A percentile compares a stretch with the other conserved stretches of the same genome.
These are phyloP conservation scores for Lysandra bellargus DNA, from an alignment of 2,888 invertebrate genomes.

Conservation along the genomic window DNA sequence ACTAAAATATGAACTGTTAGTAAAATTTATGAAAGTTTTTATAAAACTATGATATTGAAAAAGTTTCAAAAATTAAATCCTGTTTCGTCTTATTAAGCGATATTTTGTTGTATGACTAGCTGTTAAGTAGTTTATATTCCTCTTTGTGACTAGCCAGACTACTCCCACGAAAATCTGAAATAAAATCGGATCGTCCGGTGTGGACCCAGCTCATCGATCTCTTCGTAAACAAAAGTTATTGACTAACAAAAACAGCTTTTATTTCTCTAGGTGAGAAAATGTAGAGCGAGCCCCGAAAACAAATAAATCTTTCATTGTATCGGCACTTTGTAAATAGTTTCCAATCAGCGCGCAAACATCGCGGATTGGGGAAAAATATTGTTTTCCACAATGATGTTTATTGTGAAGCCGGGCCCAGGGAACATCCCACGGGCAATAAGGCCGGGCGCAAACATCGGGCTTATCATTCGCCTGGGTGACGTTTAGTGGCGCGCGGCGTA, in stretches of 20 bases:
- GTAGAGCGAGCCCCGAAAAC: not conserved
- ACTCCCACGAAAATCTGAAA: too few species aligned
- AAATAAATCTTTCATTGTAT: constrained; percentile 28
- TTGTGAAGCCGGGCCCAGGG: constrained; percentile 52
- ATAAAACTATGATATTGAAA: too few species aligned
- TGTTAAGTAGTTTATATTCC: too few species aligned
- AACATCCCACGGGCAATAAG: constrained; percentile 62
- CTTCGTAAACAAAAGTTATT: not conserved
- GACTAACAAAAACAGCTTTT: not conserved
- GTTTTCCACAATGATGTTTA: constrained; percentile 58
- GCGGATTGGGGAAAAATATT: constrained; percentile 57
- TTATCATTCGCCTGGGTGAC: constrained; percentile 69
- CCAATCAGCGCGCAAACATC: constrained; percentile 38
- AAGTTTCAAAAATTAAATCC: too few species aligned
- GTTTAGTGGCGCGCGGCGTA: constrained; percentile 63
- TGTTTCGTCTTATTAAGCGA: too few species aligned
- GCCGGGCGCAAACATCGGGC: constrained; percentile 51
- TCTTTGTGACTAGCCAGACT: too few species aligned
- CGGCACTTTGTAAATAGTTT: constrained; percentile 39
- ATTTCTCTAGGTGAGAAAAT: not conserved
- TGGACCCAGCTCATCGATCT: too few species aligned
- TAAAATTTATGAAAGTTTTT: too few species aligned
- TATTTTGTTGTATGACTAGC: too few species aligned
- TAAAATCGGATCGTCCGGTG: too few species aligned
- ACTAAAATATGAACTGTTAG: too few species aligned